phyloP scores from a whole-genome alignment of 2,113 vertebrate species.

The Gavia stellata region DNA sequence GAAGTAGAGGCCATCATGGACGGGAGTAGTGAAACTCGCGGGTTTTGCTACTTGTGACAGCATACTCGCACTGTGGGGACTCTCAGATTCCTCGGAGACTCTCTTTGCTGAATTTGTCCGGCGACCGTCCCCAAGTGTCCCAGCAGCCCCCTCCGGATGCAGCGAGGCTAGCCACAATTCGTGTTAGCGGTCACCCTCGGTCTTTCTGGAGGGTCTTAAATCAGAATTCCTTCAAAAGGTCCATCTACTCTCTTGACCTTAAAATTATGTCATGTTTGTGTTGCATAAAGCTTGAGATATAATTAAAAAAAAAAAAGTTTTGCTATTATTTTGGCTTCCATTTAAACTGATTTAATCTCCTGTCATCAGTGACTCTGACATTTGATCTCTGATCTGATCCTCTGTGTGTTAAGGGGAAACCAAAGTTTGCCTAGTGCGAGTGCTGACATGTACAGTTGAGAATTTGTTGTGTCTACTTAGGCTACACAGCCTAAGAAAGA shows the following conservation, averaged over 20 bases:
- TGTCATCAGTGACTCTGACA: not conserved
- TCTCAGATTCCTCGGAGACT: not conserved
- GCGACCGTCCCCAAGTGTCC: accelerated
- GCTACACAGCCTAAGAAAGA: not conserved
- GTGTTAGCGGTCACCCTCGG: accelerated
- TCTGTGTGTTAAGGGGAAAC: not conserved
- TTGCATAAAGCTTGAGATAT: not conserved
- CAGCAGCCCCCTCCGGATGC: not conserved
- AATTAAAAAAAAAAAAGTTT: not conserved
- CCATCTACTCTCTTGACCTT: not conserved
- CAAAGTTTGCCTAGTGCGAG: accelerated
- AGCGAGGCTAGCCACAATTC: accelerated
- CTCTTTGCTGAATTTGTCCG: not conserved
- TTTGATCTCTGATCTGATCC: slow-evolving; percentile 2
- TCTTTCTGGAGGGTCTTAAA: not conserved
- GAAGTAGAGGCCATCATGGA: accelerated
- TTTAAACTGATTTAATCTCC: not conserved
- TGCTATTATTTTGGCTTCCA: not conserved
- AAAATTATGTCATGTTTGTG: not conserved
- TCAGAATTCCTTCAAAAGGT: not conserved
- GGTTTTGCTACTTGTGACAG: not conserved
- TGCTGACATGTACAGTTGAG: slow-evolving; percentile 35
- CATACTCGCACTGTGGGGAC: accelerated
- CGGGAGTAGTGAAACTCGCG: not conserved
- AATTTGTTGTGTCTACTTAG: slow-evolving; percentile 22